These are phyloP conservation scores for Synanthedon formicaeformis DNA, from an alignment of 2,888 invertebrate genomes.

Conservation along the genomic window DNA sequence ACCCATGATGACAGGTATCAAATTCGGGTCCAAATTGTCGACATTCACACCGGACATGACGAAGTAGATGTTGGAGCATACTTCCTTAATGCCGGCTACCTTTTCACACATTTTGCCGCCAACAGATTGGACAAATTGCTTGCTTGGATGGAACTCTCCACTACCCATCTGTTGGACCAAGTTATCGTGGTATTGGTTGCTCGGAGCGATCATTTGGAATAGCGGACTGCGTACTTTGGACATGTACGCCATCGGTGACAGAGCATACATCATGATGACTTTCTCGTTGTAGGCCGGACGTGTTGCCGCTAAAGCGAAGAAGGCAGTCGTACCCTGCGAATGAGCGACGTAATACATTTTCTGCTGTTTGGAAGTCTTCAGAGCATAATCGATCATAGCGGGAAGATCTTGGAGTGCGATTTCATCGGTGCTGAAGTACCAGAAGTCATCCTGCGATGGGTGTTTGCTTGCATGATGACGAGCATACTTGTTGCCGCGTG, in stretches of 20 bases:
- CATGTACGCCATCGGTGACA: slow-evolving; percentile 61
- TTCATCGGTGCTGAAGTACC: slow-evolving; percentile 57
- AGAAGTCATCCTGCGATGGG: slow-evolving; percentile 44
- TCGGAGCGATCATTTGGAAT: slow-evolving; percentile 48
- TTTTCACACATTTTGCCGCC: slow-evolving; percentile 47
- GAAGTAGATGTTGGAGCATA: slow-evolving; percentile 74
- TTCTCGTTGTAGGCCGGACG: slow-evolving; percentile 50
- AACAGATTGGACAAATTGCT: slow-evolving; percentile 29
- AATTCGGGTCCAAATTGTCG: slow-evolving; percentile 61
- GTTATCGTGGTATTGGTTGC: slow-evolving; percentile 29
- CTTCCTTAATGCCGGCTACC: slow-evolving; percentile 43
- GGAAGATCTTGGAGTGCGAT: slow-evolving; percentile 54
- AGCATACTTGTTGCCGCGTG: slow-evolving; percentile 53
- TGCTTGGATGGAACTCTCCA: slow-evolving; percentile 38
- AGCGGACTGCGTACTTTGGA: slow-evolving; percentile 48
- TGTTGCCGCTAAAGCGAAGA: slow-evolving; percentile 42
- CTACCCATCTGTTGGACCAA: slow-evolving; percentile 31
- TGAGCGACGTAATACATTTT: slow-evolving; percentile 53
- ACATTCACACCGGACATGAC: slow-evolving; percentile 68
- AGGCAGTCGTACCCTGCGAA: slow-evolving; percentile 41
- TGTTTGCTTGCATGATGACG: slow-evolving; percentile 44
- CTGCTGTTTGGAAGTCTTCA: slow-evolving; percentile 33
- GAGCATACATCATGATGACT: slow-evolving; percentile 46
- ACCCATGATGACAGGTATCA: slow-evolving; percentile 63
- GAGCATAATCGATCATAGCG: slow-evolving; percentile 52